Evolutionary conservation across 2,888 invertebrate genomes (phyloP).

Genomic region (Deilephila elpenor): DNA sequence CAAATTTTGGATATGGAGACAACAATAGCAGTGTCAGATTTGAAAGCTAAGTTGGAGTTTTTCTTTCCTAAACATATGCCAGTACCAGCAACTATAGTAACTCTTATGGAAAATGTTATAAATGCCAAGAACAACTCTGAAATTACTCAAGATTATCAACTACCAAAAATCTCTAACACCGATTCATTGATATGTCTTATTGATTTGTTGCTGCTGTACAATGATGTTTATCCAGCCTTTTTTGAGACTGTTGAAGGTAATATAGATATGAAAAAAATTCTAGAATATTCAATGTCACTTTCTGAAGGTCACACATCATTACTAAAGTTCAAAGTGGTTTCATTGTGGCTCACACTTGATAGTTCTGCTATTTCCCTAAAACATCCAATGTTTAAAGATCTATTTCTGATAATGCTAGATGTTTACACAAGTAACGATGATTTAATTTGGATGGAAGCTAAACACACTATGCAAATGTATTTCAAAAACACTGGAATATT

Average conservation of each 20-base stretch:
- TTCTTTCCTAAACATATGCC: constrained; percentile 79
- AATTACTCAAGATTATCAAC: constrained; percentile 61
- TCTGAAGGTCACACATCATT: constrained; percentile 58
- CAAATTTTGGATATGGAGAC: constrained; percentile 76
- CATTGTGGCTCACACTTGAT: constrained; percentile 75
- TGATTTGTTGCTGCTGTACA: constrained; percentile 72
- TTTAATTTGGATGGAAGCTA: constrained; percentile 79
- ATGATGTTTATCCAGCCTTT: constrained; percentile 73
- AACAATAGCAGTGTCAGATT: constrained; percentile 55
- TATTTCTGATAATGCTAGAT: constrained; percentile 84
- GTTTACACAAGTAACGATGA: constrained; percentile 75
- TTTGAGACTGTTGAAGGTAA: constrained; percentile 77
- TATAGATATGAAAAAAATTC: constrained; percentile 73
- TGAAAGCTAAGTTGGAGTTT: constrained; percentile 71
- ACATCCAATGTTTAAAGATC: constrained; percentile 81
- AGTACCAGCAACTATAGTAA: constrained; percentile 61
- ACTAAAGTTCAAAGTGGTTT: constrained; percentile 78
- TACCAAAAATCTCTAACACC: constrained; percentile 63
- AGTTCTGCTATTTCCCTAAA: constrained; percentile 80
- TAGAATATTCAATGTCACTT: constrained; percentile 66
- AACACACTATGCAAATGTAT: constrained; percentile 82
- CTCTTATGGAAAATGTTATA: constrained; percentile 66
- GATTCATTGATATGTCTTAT: constrained; percentile 67
- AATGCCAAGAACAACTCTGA: constrained; percentile 47
- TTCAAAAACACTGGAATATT: constrained; percentile 87